Conservation (phyloP, 2,113 vertebrate species). For the Aegotheles bennettii region DNA sequence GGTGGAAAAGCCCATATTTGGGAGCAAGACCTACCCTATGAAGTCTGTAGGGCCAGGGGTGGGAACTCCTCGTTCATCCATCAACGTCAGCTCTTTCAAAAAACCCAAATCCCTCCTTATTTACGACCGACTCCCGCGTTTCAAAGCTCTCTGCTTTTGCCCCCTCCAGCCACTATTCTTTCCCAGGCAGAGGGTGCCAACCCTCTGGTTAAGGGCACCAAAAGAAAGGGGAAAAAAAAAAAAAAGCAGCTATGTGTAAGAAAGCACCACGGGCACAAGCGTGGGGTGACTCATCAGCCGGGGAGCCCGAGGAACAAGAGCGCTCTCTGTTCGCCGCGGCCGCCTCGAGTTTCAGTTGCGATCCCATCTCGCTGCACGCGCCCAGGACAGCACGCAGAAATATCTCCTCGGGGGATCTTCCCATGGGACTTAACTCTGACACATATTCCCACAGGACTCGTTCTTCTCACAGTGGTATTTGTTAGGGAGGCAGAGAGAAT, state of each 20-base stretch:
- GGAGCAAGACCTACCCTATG: background rate
- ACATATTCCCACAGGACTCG: conserved; percentile 1
- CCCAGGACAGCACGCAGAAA: conserved; percentile 21
- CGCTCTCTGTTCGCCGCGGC: background rate
- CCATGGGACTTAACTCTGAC: conserved; percentile 49
- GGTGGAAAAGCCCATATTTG: background rate
- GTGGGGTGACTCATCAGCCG: background rate
- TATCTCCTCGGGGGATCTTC: conserved; percentile 52
- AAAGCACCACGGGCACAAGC: background rate
- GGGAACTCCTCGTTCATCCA: background rate
- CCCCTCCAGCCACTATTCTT: background rate
- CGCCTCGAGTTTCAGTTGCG: background rate
- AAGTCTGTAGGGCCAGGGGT: background rate
- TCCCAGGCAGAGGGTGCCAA: background rate
- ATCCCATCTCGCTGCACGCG: conserved; percentile 7
- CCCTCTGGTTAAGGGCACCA: background rate
- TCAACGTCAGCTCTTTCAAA: background rate
- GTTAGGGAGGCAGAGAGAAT: background rate
- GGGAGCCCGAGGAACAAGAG: background rate
- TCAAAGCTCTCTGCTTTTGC: background rate
- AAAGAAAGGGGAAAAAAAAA: background rate
- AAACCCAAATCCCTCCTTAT: background rate
- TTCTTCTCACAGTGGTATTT: background rate
- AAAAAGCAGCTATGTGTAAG: background rate
- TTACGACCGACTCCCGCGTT: background rate